A percentile compares a stretch with the other conserved stretches of the same genome.
Conservation (phyloP, 2,797 vertebrate species). For the Morelia viridis region DNA sequence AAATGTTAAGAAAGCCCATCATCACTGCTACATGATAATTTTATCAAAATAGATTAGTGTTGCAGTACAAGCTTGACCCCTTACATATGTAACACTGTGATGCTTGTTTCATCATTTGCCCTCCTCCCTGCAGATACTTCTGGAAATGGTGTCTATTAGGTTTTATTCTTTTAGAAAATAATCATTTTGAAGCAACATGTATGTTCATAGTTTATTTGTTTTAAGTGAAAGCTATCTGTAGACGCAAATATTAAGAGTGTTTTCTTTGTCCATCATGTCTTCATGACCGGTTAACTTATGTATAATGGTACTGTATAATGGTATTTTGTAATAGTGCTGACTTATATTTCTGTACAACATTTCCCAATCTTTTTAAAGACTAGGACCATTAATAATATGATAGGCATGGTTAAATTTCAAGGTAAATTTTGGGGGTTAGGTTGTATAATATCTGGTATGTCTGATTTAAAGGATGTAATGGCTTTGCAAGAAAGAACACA, state of each 20-base stretch:
- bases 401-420: background rate
- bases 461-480: background rate
- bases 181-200: background rate
- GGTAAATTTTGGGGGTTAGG: background rate
- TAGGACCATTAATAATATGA: background rate
- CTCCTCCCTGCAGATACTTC: background rate
- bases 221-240: background rate
- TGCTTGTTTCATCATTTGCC: background rate
- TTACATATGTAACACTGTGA: background rate
- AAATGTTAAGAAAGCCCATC: background rate
- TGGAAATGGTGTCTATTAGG: background rate
- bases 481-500: background rate
- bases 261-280: background rate
- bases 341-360: background rate
- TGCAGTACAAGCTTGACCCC: background rate
- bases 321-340: background rate
- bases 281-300: background rate
- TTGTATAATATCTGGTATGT: background rate
- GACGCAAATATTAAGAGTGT: background rate
- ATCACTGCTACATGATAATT: too few relatives aligned
- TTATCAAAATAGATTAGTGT: background rate
- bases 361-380: background rate
- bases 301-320: background rate
- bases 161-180: background rate
- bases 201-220: background rate